phyloP scores from a whole-genome alignment of 2,888 invertebrate genomes.

The Melitaea athalia region DNA sequence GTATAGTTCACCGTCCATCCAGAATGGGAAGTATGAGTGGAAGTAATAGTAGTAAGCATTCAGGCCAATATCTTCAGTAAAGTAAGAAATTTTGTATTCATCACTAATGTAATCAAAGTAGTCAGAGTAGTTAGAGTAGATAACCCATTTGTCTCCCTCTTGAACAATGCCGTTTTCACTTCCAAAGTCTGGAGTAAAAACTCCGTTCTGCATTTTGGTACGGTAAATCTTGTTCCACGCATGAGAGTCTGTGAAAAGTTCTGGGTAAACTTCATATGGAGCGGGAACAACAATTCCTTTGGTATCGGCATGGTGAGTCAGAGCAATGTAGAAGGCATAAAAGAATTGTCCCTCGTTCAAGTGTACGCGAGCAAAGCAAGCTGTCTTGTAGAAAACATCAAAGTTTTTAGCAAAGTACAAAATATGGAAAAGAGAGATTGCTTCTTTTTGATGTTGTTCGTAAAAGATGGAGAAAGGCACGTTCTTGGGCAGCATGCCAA shows the following conservation, averaged over 20 bases:
- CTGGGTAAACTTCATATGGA: conserved; percentile 86
- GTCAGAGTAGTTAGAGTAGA: conserved; percentile 83
- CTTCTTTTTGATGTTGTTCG: conserved; percentile 71
- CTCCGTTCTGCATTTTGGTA: conserved; percentile 67
- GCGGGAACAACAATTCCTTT: conserved; percentile 84
- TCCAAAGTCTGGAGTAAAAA: conserved; percentile 55
- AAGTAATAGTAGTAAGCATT: conserved; percentile 86
- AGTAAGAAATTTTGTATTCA: conserved; percentile 84
- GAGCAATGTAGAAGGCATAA: conserved; percentile 83
- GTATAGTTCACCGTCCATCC: conserved; percentile 80
- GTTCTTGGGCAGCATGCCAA: conserved; percentile 74
- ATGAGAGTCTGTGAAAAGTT: conserved; percentile 84
- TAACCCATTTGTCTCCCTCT: conserved; percentile 69
- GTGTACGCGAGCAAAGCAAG: conserved; percentile 80
- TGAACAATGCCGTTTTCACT: conserved; percentile 64
- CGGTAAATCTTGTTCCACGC: conserved; percentile 72
- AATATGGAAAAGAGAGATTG: conserved; percentile 78
- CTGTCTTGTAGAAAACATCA: conserved; percentile 82
- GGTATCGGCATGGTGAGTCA: conserved; percentile 82
- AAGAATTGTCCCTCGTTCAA: conserved; percentile 84
- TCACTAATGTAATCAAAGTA: conserved; percentile 73
- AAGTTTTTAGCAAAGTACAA: conserved; percentile 84
- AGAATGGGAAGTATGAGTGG: conserved; percentile 84
- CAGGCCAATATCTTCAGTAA: conserved; percentile 87
- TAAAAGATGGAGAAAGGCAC: conserved; percentile 78